Conservation (phyloP, 2,888 invertebrate species). For the Cancer borealis region DNA sequence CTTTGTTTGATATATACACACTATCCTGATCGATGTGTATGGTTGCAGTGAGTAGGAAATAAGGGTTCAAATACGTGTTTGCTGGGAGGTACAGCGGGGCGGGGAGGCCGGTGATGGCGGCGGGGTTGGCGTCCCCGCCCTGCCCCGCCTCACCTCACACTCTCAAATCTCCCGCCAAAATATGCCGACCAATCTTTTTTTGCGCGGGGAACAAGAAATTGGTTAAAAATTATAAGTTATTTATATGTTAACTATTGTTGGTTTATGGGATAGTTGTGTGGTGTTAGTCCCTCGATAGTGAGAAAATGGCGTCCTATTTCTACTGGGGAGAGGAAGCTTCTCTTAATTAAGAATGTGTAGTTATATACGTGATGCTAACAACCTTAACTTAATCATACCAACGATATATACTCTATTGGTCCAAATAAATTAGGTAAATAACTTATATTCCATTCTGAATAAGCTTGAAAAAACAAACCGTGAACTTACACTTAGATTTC, state of each 20-base stretch:
- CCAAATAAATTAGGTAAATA: too few relatives aligned
- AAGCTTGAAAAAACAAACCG: too few relatives aligned
- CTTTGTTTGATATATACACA: not conserved
- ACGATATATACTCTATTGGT: not conserved
- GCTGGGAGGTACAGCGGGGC: constrained; percentile 30
- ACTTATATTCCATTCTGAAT: too few relatives aligned
- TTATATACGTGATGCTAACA: not conserved
- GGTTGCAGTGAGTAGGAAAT: not conserved
- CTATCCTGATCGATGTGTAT: not conserved
- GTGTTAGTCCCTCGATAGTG: not conserved
- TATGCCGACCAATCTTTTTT: constrained; percentile 43
- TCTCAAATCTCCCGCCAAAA: constrained; percentile 69
- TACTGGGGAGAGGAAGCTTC: not conserved
- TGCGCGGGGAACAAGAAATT: constrained; percentile 49
- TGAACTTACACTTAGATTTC: too few relatives aligned
- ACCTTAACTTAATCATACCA: not conserved
- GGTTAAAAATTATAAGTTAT: not conserved
- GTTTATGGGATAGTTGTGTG: not conserved
- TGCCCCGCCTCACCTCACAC: constrained; percentile 56
- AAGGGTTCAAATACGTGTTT: not conserved
- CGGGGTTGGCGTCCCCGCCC: not conserved
- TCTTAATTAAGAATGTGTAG: not conserved
- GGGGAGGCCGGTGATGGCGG: constrained; percentile 65
- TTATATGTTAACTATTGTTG: not conserved
- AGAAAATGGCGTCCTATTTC: constrained; percentile 24